Evolutionary conservation across 2,113 vertebrate species (phyloP).

Genomic region (Equus quagga): DNA sequence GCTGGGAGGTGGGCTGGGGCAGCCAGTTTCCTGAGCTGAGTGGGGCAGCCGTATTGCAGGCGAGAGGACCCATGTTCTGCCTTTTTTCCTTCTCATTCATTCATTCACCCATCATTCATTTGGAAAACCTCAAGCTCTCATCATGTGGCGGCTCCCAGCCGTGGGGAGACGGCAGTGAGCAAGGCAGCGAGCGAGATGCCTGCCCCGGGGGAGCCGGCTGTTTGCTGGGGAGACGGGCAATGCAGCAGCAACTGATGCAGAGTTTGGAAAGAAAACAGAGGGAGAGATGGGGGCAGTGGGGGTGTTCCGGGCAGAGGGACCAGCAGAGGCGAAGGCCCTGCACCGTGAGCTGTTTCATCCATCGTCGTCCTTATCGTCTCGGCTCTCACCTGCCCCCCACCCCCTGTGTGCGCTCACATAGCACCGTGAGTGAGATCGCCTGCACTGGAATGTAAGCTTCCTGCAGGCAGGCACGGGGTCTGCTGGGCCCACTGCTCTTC

Average conservation of each 20-base stretch:
- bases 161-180: not conserved
- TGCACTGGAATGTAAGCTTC: not conserved
- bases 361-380: accelerated
- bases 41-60: not conserved
- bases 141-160: not conserved
- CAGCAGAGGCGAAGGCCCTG: not conserved
- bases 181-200: not conserved
- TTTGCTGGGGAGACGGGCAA: not conserved
- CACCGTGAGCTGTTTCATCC: accelerated
- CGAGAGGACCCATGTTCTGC: not conserved
- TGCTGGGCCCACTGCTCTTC: not conserved
- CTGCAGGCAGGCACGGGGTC: not conserved
- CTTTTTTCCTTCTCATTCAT: not conserved
- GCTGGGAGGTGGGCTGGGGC: not conserved
- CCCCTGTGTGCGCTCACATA: accelerated
- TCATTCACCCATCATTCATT: no score
- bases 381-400: not conserved
- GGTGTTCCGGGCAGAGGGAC: not conserved
- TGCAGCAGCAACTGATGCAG: not conserved
- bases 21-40: not conserved
- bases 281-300: no score
- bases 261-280: not conserved
- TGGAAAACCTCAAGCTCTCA: not conserved
- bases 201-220: accelerated
- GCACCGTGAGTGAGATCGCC: accelerated